phyloP scores from a whole-genome alignment of 2,113 vertebrate species.

The Neotoma lepida region DNA sequence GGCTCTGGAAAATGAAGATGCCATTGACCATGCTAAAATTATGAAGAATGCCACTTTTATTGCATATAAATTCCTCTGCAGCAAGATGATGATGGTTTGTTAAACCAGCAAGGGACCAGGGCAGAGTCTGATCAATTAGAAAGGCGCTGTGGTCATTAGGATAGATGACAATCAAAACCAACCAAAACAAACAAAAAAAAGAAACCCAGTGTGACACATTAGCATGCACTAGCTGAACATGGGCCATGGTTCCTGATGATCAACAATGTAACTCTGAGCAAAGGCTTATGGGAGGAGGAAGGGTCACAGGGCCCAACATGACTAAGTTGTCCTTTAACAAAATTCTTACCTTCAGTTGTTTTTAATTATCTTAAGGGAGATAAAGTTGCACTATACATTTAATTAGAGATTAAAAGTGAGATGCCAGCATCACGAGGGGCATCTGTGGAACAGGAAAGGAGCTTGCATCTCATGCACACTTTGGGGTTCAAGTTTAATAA shows the following conservation, averaged over 20 bases:
- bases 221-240: background rate
- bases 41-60: background rate
- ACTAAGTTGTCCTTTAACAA: background rate
- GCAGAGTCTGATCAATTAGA: background rate
- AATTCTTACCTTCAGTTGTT: background rate
- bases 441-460: background rate
- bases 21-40: background rate
- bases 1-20: background rate
- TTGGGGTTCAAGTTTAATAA: background rate
- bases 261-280: background rate
- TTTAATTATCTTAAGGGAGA: background rate
- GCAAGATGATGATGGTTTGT: background rate
- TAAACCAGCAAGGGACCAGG: background rate
- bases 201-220: background rate
- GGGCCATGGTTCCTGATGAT: background rate
- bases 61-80: background rate
- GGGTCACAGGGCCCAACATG: background rate
- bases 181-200: too few relatives aligned
- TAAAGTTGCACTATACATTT: background rate
- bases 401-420: background rate
- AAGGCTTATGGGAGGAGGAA: background rate
- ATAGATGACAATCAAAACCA: background rate
- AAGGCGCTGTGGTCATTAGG: background rate
- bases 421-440: background rate
- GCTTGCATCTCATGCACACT: background rate